Evolutionary conservation across 2,113 vertebrate species (phyloP), one percentile per base, ranked within the genome.

Genomic region (Sander lucioperca): DNA sequence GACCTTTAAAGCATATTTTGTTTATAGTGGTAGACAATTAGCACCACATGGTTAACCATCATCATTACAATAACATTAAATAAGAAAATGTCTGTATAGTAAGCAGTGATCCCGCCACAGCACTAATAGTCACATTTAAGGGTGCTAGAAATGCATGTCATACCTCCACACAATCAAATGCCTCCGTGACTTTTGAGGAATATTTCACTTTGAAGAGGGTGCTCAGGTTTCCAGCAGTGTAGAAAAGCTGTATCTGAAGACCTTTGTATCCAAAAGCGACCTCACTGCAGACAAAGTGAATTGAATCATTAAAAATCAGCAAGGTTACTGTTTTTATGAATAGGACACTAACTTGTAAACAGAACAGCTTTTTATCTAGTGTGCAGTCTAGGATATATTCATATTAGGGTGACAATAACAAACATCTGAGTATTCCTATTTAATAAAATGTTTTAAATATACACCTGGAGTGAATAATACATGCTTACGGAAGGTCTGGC

Each of bases 251-350:
- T 71, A 99, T 98, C 95, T 98, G 97, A 91, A 99, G 96, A 53
- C 98, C 98, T 87, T 99, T 98, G 93, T 99, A 99, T 92, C 98
- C 98, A 95, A 99, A 99, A 27, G 97, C 98, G 82, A 98, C 96
- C 93, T 99, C 98, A 88, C 98, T 99, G 90, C 59, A 91, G 70
- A 72, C 64, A 82, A 79, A 85, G 8, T 10, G 1, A 45, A 3
- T 43, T 2, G 19, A 65, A 64, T 69, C 0, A 74, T 27, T 58
- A 74, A 64, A 77, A 79, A n/a, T 62, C 21, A 45, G 2, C 19
- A 53, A 51, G 5, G 10, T 54, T n/a, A 45, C 1, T 13, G 43
- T 30, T 10, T 65, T 15, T 48, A 13, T 11, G n/a, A 56, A 25
- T 15, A 15, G 2, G 8, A 27, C 36, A 80, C 15, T 47, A 21